phyloP scores from a whole-genome alignment of 2,888 invertebrate species.

The Pollenia angustigena region DNA sequence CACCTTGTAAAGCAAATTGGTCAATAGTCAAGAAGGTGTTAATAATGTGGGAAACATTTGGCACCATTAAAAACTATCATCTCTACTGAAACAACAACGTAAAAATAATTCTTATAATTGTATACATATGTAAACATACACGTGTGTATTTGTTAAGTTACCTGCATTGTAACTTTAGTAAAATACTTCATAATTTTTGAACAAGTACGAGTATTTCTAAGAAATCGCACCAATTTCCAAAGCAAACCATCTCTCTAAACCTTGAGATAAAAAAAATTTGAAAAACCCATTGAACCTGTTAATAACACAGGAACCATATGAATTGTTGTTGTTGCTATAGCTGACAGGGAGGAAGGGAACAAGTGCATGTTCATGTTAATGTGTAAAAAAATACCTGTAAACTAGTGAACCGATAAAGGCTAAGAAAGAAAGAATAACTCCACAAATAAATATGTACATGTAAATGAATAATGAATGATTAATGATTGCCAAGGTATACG shows the following conservation, averaged over 20 bases:
- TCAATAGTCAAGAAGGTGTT: conserved; percentile 78
- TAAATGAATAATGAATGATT: conserved; percentile 28
- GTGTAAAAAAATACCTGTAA: conserved; percentile 29
- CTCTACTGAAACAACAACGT: background rate
- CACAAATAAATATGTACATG: background rate
- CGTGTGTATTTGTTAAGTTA: conserved; percentile 22
- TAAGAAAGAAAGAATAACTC: background rate
- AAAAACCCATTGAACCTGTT: conserved; percentile 39
- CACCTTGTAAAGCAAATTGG: conserved; percentile 18
- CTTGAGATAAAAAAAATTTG: conserved; percentile 23
- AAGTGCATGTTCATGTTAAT: background rate
- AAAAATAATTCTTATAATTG: background rate
- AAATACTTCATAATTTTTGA: conserved; percentile 29
- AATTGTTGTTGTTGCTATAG: background rate
- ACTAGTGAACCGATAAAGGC: background rate
- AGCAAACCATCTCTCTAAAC: conserved; percentile 14
- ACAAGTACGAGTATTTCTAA: conserved; percentile 64
- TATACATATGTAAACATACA: background rate
- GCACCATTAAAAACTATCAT: conserved; percentile 75
- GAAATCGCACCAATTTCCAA: conserved; percentile 64
- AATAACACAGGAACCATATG: conserved; percentile 18
- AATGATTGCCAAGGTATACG: conserved; percentile 1
- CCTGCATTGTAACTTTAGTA: conserved; percentile 49
- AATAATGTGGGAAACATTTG: conserved; percentile 83
- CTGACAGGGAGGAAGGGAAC: conserved; percentile 10